A percentile compares a stretch with the other conserved stretches of the same genome.
Conservation (phyloP, 2,113 vertebrate species). For the Scortum barcoo region DNA sequence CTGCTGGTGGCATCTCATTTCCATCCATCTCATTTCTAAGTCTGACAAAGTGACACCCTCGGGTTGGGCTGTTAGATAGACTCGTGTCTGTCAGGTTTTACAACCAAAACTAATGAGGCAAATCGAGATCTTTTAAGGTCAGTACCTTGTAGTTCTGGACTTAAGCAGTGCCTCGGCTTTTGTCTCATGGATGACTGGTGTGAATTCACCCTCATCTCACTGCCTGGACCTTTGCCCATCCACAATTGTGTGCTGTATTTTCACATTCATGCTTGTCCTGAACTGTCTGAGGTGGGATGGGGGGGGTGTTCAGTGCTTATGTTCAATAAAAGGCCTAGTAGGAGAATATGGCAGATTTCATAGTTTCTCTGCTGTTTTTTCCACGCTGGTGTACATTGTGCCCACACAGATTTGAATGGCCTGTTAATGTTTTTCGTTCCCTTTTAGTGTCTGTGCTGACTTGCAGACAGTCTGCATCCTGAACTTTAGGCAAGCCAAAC, state of each 20-base stretch:
- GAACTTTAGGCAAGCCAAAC: neutral
- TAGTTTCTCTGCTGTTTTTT: neutral
- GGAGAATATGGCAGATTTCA: neutral
- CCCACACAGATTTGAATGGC: slow-evolving; percentile 19
- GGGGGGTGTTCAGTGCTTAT: neutral
- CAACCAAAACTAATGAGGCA: slow-evolving; percentile 17
- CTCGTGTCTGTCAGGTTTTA: slow-evolving; percentile 12
- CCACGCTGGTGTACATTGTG: neutral
- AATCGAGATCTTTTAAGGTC: neutral
- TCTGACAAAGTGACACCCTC: neutral
- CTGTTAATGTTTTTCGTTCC: slow-evolving; percentile 1
- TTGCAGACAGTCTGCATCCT: slow-evolving; percentile 16
- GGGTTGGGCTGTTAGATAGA: neutral
- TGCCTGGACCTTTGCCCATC: neutral
- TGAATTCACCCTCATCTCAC: neutral
- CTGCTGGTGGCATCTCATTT: slow-evolving; percentile 36
- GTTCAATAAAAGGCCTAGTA: neutral
- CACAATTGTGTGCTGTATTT: neutral
- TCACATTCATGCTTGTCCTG: neutral
- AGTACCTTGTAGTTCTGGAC: neutral
- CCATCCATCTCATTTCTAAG: slow-evolving; percentile 40
- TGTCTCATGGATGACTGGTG: neutral
- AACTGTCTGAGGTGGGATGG: neutral
- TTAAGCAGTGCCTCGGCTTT: neutral
- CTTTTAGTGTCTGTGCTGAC: neutral